Evolutionary conservation across 37 sponge, comb jelly and placozoan genomes (phyloP), one percentile per base, ranked within the genome.

Genomic region (Diacarnus erythraeanus): DNA sequence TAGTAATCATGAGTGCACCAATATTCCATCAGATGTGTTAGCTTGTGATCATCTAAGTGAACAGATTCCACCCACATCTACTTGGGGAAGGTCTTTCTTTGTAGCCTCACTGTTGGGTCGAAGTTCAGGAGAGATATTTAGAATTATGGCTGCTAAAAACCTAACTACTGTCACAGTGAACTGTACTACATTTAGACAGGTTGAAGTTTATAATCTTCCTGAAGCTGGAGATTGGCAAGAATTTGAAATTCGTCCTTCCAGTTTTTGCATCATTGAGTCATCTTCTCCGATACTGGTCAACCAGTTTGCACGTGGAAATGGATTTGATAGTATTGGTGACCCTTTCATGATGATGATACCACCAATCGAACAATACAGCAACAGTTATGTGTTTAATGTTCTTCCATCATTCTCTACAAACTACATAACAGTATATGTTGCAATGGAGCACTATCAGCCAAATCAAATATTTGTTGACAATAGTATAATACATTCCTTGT

Each of bases 341-440:
- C 89, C 89, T 31, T 83, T 84, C 44, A 84, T 92, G 82, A 64
- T 60, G 56, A 77, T 81, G 56, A 44, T 92, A 23, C 86, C 89
- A 47, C 80, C 93, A 29, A 38, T 88, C 73, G 85, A 87, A 60
- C 93, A 92, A 56, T 88, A 77, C 43, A 70, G 75, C 72, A 80
- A 77, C 42, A 85, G 59, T 43, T 91, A 86, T 77, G 71, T 71
- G 18, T 34, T 82, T 21, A 83, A 71, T 66, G 44, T 34, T 2
- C 38, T 73, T 0, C 65, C 74, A 72, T 57, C 23, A 20, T 39
- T 56, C 21, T 21, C 9, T 30, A 68, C 33, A 12, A 86, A 80
- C 68, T 86, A 80, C 47, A 68, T 80, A 2, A 79, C 67, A 6
- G 37, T 86, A n/a, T 71, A 63, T 51, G 75, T 86, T 4, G 42